Conservation (phyloP, 2,888 invertebrate genomes). For the Mesodorylaimus sp. region DNA sequence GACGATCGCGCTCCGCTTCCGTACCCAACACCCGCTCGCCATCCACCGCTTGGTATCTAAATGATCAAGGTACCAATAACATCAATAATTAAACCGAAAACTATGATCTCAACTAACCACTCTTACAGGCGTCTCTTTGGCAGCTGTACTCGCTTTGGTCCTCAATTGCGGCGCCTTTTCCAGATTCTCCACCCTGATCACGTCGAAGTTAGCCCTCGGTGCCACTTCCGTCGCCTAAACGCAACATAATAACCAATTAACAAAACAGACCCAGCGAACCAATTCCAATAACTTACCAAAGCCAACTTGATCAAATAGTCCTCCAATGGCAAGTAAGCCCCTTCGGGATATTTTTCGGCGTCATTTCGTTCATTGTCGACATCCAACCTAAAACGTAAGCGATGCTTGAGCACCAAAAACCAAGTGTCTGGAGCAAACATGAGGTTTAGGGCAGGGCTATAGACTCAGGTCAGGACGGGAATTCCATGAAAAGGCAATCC, state of each 20-base stretch:
- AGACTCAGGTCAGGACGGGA: too few relatives aligned
- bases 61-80: too few relatives aligned
- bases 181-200: slow-evolving; percentile 17
- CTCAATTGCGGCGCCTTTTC: slow-evolving; percentile 18
- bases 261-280: too few relatives aligned
- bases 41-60: too few relatives aligned
- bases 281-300: slow-evolving; percentile 21
- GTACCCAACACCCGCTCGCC: slow-evolving; percentile 25
- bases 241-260: too few relatives aligned
- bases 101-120: too few relatives aligned
- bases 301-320: slow-evolving; percentile 29
- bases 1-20: slow-evolving; percentile 16
- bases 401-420: slow-evolving; percentile 14
- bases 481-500: too few relatives aligned
- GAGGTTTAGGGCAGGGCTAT: too few relatives aligned
- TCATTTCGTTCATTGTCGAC: slow-evolving; percentile 26
- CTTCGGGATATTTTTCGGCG: slow-evolving; percentile 21
- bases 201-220: slow-evolving; percentile 21
- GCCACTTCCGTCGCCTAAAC: slow-evolving; percentile 24
- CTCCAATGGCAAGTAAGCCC: slow-evolving; percentile 29
- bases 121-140: too few relatives aligned
- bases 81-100: too few relatives aligned
- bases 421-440: too few relatives aligned
- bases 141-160: too few relatives aligned
- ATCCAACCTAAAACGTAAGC: slow-evolving; percentile 20